A percentile compares a stretch with the other conserved stretches of the same genome.
Evolutionary conservation across 1,140 invertebrate species (phyloP).

Genomic region (Drosophila ambigua): DNA sequence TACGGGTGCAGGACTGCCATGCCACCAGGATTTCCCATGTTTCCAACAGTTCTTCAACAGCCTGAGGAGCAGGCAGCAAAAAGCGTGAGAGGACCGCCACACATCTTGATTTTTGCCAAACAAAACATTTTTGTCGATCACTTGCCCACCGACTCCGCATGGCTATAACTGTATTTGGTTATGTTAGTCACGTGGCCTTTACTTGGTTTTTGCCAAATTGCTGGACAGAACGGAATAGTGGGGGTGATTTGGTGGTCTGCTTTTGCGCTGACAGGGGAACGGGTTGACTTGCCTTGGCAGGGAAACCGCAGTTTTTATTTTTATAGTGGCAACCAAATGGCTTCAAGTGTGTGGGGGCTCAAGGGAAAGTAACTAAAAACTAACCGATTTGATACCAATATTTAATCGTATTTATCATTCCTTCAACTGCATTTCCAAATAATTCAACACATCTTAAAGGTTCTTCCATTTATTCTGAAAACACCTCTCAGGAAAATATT

Average conservation of each 20-base stretch:
- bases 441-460: too few relatives aligned
- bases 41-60: slow-evolving; percentile 59
- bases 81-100: slow-evolving; percentile 38
- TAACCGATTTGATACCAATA: slow-evolving; percentile 1
- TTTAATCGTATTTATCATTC: neutral
- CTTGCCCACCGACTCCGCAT: slow-evolving; percentile 48
- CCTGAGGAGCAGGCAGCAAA: slow-evolving; percentile 27
- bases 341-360: neutral
- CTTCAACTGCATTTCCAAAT: too few relatives aligned
- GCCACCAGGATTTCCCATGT: slow-evolving; percentile 31
- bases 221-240: slow-evolving; percentile 39
- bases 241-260: too few relatives aligned
- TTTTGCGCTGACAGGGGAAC: neutral
- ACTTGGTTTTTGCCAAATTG: slow-evolving; percentile 71
- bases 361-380: neutral
- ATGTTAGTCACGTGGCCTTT: slow-evolving; percentile 79
- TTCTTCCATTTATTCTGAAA: too few relatives aligned
- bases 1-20: slow-evolving; percentile 46
- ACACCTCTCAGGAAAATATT: neutral
- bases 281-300: slow-evolving; percentile 21
- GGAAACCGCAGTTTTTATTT: slow-evolving; percentile 34
- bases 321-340: slow-evolving; percentile 20
- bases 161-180: slow-evolving; percentile 75
- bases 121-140: slow-evolving; percentile 72
- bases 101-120: slow-evolving; percentile 82